A percentile compares a stretch with the other conserved stretches of the same genome.
These are phyloP conservation scores for Delichon dasypus DNA, from an alignment of 2,797 vertebrate species.

Conservation along the genomic window DNA sequence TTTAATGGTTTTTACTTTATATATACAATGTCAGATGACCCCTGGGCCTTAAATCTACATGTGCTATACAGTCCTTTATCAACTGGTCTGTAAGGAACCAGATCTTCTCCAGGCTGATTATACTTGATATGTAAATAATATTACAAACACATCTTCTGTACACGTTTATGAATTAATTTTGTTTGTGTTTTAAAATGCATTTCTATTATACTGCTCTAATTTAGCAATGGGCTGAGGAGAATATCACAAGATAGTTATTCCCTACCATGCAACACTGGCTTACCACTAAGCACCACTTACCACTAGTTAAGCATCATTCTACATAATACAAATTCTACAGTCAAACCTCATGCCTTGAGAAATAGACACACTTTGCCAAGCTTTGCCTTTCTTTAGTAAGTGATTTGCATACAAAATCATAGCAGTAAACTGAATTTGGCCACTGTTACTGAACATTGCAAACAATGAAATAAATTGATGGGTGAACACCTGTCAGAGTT, in stretches of 20 bases:
- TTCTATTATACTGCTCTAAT: background rate
- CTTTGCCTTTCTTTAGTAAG: background rate
- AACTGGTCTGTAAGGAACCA: background rate
- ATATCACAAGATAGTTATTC: too few species aligned
- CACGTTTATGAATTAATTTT: background rate
- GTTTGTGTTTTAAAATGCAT: background rate
- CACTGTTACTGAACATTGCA: rapidly evolving
- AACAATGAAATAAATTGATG: background rate
- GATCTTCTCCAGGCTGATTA: background rate
- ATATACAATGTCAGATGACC: background rate
- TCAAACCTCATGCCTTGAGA: background rate
- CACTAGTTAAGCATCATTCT: background rate
- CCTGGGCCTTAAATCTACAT: background rate
- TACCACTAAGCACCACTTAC: background rate
- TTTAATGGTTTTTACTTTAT: background rate
- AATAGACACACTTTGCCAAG: background rate
- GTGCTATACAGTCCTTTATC: background rate
- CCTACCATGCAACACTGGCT: background rate
- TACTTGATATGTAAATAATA: background rate
- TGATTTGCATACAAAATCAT: background rate
- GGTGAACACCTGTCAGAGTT: background rate
- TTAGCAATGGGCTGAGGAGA: background rate
- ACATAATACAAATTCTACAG: background rate
- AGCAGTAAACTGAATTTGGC: background rate
- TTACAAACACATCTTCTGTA: background rate